Base-by-base conservation (phyloP, 2,888 invertebrate genomes). In the Pecten maximus region DNA sequence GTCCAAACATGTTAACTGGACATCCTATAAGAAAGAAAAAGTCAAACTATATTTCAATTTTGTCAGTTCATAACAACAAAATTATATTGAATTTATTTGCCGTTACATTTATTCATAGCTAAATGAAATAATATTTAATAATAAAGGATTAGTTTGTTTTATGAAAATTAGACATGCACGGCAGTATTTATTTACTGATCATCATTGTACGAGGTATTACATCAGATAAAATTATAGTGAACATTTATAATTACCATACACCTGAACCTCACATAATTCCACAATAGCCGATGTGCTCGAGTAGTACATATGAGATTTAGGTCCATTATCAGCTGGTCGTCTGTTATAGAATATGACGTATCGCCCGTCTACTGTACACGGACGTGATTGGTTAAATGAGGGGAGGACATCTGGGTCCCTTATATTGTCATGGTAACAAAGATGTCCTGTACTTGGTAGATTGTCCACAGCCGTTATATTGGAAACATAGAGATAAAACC, bases 331-430 rank as follows among this genome's bases (percentile, higher is more conserved):
- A 15, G 74, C 74, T 0, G 74, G 74, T 35, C 74, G 74, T 10
- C 6, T 74, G 74, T 74, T 74, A 35, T 35, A 74, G 74, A 74
- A 74, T 35, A 74, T 74, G 74, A 74, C 74, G 12, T 74, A 74
- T 74, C 74, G 28, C 12, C 74, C 74, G 28, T 74, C 74, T 10
- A 74, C 74, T 10, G 35, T 0, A 74, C 74, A 74, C 8, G 35
- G 28, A 28, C 74, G 74, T 23, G 74, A 74, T 74, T 74, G 74
- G 74, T 74, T 74, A 15, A 74, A 74, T 10, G 74, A 74, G 0
- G 35, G 74, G 23, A 54, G 50, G 15, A 28, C 35, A 10, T 74
- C 35, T 1, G 74, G 44, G 74, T 74, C 74, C 74, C 12, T 74
- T 28, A 28, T 74, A 35, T 74, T 23, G 35, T 74, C 74, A 74